Conservation (phyloP, 1,140 invertebrate genomes). For the Tyrophagus putrescentiae region DNA sequence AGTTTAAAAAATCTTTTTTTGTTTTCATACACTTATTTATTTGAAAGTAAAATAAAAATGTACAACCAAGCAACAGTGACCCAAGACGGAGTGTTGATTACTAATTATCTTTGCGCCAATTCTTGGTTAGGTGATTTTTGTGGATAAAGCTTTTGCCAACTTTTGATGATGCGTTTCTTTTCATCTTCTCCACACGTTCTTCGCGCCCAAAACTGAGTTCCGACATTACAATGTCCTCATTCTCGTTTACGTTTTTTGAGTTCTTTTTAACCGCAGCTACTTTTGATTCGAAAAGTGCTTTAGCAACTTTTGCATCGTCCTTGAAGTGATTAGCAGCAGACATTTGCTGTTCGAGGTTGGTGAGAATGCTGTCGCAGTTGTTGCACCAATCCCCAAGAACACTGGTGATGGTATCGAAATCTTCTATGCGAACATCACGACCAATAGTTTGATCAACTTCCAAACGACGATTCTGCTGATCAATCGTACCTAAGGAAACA, state of each 20-base stretch:
- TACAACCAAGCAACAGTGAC: constrained; percentile 70
- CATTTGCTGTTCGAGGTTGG: constrained; percentile 76
- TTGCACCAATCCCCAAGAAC: constrained; percentile 61
- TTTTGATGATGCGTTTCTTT: not conserved
- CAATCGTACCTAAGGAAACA: constrained; percentile 48
- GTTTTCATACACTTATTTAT: no score
- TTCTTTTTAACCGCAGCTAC: constrained; percentile 7
- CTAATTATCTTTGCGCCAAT: constrained; percentile 6
- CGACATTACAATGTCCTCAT: not conserved
- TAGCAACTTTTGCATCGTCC: constrained; percentile 28
- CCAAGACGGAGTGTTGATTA: constrained; percentile 37
- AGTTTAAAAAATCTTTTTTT: no score
- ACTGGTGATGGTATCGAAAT: constrained; percentile 55
- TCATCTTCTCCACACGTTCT: not conserved
- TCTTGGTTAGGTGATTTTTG: not conserved
- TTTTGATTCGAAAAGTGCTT: not conserved
- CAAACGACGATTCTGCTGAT: constrained; percentile 79
- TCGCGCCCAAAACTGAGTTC: not conserved
- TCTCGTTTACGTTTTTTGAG: constrained; percentile 3
- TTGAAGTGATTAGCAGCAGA: constrained; percentile 69
- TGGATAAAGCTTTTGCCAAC: not conserved
- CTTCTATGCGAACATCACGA: constrained; percentile 67
- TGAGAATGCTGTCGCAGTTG: constrained; percentile 71
- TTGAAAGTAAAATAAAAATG: constrained; percentile 90
- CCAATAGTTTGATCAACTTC: constrained; percentile 89